These are phyloP conservation scores for Coreius guichenoti DNA, from an alignment of 2,797 vertebrate species.

Conservation along the genomic window DNA sequence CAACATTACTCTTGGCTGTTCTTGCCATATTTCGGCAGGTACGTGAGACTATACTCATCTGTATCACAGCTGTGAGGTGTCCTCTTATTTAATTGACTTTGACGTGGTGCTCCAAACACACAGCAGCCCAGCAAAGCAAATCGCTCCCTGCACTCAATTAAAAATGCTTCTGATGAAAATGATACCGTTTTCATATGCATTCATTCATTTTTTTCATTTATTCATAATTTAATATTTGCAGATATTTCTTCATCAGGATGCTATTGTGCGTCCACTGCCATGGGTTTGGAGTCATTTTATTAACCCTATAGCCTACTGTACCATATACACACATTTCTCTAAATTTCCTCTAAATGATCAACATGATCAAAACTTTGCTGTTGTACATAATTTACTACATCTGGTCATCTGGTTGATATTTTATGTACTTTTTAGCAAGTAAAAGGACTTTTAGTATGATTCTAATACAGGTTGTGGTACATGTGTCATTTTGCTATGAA, in stretches of 20 bases:
- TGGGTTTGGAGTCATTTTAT: background rate
- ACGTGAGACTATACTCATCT: conserved; percentile 35
- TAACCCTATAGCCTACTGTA: background rate
- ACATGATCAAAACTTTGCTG: too few species aligned
- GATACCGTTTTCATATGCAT: background rate
- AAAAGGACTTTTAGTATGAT: too few species aligned
- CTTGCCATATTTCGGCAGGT: conserved; percentile 16
- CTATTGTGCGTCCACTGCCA: background rate
- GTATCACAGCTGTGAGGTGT: conserved; percentile 41
- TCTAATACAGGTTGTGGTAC: background rate
- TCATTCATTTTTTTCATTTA: background rate
- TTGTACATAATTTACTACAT: too few species aligned
- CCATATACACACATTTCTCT: too few species aligned
- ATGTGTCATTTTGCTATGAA: background rate
- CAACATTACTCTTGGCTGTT: background rate
- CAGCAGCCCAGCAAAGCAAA: conserved; percentile 21
- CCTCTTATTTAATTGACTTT: conserved; percentile 42
- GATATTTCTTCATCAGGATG: background rate
- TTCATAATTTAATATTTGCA: background rate
- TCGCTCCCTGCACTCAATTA: background rate
- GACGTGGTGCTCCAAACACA: conserved; percentile 29
- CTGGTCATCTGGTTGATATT: too few species aligned
- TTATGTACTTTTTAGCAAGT: too few species aligned
- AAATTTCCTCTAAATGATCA: too few species aligned
- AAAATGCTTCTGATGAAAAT: conserved; percentile 4